A percentile compares a stretch with the other conserved stretches of the same genome.
Evolutionary conservation across 1,140 invertebrate genomes (phyloP).

Genomic region (Zaprionus capensis): DNA sequence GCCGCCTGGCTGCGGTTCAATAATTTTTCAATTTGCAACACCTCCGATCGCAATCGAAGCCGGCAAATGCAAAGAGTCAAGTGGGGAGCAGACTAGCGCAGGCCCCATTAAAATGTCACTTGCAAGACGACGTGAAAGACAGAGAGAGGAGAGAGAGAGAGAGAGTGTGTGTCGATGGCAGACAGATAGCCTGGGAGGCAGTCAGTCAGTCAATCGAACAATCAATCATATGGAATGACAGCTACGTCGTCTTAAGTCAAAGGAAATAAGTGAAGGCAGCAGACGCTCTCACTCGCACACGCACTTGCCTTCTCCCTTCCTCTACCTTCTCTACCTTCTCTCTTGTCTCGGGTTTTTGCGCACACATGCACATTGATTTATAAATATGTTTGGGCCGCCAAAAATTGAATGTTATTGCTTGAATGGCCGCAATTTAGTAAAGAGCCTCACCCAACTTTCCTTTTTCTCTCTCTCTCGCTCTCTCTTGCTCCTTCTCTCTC

Average conservation of each 20-base stretch:
- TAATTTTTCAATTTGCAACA: slow-evolving; percentile 25
- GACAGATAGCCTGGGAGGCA: slow-evolving; percentile 16
- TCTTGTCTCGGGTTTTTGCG: neutral
- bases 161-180: neutral
- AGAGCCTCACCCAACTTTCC: slow-evolving; percentile 47
- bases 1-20: slow-evolving; percentile 14
- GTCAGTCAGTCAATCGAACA: slow-evolving; percentile 74
- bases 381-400: slow-evolving; percentile 69
- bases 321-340: neutral
- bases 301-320: neutral
- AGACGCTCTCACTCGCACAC: neutral
- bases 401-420: slow-evolving; percentile 82
- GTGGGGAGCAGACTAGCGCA: neutral
- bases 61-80: slow-evolving; percentile 7
- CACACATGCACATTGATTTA: slow-evolving; percentile 71
- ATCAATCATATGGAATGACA: slow-evolving; percentile 80
- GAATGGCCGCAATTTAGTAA: slow-evolving; percentile 79
- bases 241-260: slow-evolving; percentile 72
- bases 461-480: neutral
- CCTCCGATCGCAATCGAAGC: neutral
- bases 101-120: slow-evolving; percentile 32
- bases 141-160: neutral
- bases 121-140: neutral
- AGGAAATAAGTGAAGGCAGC: slow-evolving; percentile 46
- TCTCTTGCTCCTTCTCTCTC: neutral